These are phyloP conservation scores for Limosa lapponica DNA, from an alignment of 2,797 vertebrate genomes.

Conservation along the genomic window DNA sequence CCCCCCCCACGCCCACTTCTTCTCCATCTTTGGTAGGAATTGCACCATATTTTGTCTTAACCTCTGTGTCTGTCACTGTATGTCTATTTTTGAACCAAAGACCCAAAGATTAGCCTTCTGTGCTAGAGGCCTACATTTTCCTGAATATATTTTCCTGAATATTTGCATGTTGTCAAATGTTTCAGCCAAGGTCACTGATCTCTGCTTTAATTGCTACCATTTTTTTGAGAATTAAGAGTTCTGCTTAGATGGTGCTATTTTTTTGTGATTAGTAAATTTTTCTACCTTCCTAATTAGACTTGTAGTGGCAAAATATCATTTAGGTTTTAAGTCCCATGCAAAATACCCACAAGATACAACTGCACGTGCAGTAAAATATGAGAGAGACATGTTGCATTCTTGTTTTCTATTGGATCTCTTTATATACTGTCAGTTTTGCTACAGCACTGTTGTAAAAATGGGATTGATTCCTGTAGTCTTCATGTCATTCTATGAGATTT, in stretches of 20 bases:
- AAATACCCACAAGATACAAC: too few species aligned
- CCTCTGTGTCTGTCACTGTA: background rate
- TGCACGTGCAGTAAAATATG: too few species aligned
- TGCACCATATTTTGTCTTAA: background rate
- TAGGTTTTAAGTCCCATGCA: too few species aligned
- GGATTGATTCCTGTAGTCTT: too few species aligned
- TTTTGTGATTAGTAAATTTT: background rate
- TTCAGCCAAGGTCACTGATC: background rate
- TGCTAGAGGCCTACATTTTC: background rate
- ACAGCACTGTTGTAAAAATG: too few species aligned
- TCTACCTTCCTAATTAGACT: too few species aligned
- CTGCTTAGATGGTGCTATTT: background rate
- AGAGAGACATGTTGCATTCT: too few species aligned
- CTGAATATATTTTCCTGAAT: background rate
- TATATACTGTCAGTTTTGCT: too few species aligned
- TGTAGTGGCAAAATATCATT: too few species aligned
- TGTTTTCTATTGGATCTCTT: too few species aligned
- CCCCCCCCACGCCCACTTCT: fast-evolving
- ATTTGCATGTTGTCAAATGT: background rate
- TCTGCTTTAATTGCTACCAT: background rate
- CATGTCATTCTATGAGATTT: too few species aligned
- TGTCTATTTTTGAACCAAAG: background rate
- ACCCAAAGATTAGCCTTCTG: background rate
- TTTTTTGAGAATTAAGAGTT: background rate
- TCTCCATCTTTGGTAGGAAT: background rate